Base-by-base conservation (phyloP, 2,888 invertebrate species). In the Oxycera nigricornis region DNA sequence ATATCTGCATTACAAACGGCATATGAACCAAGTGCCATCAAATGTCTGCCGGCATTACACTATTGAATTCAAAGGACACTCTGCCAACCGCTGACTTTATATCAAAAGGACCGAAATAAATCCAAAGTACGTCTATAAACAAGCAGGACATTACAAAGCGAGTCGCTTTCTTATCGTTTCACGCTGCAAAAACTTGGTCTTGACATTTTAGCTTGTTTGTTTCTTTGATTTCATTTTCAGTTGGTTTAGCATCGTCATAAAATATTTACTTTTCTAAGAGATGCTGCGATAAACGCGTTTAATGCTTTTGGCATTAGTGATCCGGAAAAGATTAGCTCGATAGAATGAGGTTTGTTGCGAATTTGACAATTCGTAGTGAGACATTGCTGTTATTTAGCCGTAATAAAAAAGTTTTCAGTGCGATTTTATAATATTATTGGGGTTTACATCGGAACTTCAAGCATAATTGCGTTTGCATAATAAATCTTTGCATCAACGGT, bases 61-160 rank as follows among this genome's bases (percentile, higher is more conserved):
- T 55, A 22, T 22, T 24, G 20, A 46, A n/a, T 7, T 46, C 46
- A 17, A 14, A 17, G 2, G 46, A 35, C 46, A n/a, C n/a, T n/a
- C 28, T 31, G 35, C 26, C 20, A 24, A 22, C 17, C 39, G 65
- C 41, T 65, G 65, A 65, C n/a, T 65, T 41, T 20, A 65, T 65
- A 65, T 65, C 39, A 30, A 41, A 39, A 39, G 35, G 65, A 17
- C 14, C 65, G 41, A 41, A 39, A 65, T 65, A 65, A 65, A 65
- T 65, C 41, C 22, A 30, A 65, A 65, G 65, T 20, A 65, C 65
- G 41, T 65, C 65, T 30, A 65, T 65, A 65, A 65, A 65, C 65
- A 65, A 65, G 65, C 41, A 24, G n/a, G 55, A 65, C 35, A 41
- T 41, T 65, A 24, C 35, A 65, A 65, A 35, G 65, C 65, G n/a